These are phyloP conservation scores for Tridacna crocea DNA, from an alignment of 2,888 invertebrate species.

Conservation along the genomic window DNA sequence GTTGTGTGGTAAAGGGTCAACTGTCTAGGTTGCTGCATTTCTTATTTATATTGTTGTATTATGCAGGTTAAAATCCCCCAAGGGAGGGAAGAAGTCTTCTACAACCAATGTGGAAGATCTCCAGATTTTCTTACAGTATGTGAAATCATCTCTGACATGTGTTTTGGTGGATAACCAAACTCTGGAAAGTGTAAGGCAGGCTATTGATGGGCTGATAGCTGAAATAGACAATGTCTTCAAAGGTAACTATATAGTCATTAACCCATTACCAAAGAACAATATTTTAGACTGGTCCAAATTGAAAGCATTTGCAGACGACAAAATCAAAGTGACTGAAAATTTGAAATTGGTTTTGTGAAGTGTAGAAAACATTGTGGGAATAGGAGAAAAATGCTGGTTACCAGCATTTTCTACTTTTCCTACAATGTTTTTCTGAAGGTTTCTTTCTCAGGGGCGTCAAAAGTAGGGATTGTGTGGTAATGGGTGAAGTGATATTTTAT, in stretches of 20 bases:
- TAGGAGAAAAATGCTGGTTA: no score
- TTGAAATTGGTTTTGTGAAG: no score
- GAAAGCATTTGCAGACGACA: no score
- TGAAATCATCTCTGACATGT: neutral
- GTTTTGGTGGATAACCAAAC: neutral
- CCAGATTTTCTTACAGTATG: constrained; percentile 5
- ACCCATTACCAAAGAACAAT: neutral
- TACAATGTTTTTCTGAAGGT: no score
- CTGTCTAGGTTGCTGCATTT: no score
- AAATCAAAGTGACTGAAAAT: no score
- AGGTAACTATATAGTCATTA: neutral
- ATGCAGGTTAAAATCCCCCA: neutral
- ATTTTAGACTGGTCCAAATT: no score
- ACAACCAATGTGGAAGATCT: neutral
- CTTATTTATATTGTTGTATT: neutral
- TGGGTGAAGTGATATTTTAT: neutral
- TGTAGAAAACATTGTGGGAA: no score
- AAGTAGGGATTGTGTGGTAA: no score
- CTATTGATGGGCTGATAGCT: neutral
- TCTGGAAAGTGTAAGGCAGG: neutral
- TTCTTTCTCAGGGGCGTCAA: no score
- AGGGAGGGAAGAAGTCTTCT: neutral
- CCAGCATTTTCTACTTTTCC: no score
- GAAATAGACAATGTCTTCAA: neutral
- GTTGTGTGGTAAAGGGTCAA: no score